A percentile compares a stretch with the other conserved stretches of the same genome.
Conservation (phyloP, 23 tunicate species). For the Styela clava region DNA sequence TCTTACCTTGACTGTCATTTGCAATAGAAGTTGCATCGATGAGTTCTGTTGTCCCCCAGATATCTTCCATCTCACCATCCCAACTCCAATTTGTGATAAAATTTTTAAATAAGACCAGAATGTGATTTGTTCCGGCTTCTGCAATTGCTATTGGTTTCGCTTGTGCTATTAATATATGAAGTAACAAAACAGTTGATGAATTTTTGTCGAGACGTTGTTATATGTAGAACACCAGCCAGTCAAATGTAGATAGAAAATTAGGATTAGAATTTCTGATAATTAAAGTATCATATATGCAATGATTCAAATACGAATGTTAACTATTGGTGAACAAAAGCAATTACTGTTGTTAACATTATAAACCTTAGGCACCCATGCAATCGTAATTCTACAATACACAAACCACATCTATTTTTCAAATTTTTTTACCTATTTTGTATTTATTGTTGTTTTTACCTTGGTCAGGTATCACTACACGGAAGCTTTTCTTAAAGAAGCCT, state of each 20-base stretch:
- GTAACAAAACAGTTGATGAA: no score
- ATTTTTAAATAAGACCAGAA: conserved; percentile 41
- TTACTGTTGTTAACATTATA: no score
- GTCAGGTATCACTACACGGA: conserved; percentile 41
- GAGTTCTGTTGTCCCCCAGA: conserved; percentile 45
- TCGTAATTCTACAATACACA: no score
- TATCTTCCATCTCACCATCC: conserved; percentile 30
- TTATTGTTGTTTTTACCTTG: conserved; percentile 36
- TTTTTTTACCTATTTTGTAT: background rate
- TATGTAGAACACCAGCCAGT: no score
- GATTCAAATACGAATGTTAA: no score
- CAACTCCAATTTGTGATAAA: conserved; percentile 37
- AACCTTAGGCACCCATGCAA: no score
- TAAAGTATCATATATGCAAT: no score
- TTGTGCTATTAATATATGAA: conserved; percentile 26
- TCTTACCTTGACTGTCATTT: conserved; percentile 45
- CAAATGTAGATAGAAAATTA: no score
- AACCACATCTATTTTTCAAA: no score
- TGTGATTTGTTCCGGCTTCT: conserved; percentile 4
- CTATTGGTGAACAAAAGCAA: no score
- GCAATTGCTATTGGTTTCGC: conserved; percentile 45
- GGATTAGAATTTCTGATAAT: no score
- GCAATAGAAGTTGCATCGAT: conserved; percentile 45
- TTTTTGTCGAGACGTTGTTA: no score
- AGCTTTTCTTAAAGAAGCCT: conserved; percentile 37